Percentiles rank a stretch among this genome's conserved stretches.
Conservation (phyloP, 2,888 invertebrate genomes). For the Diloba caeruleocephala region DNA sequence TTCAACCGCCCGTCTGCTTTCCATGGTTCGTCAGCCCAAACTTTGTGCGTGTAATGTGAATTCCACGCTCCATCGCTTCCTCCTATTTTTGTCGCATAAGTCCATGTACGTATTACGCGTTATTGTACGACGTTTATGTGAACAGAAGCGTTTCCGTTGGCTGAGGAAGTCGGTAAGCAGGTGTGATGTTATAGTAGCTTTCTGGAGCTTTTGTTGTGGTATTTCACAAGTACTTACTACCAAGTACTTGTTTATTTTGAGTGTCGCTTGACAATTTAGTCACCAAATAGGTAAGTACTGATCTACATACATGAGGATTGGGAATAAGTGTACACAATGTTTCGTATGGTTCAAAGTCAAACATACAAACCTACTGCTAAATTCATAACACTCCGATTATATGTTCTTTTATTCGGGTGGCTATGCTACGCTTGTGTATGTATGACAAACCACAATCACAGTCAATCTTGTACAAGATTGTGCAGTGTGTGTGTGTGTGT, state of each 20-base stretch:
- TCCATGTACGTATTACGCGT: neutral
- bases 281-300: too few relatives aligned
- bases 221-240: constrained; percentile 13
- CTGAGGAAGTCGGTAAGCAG: constrained; percentile 9
- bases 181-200: constrained; percentile 1
- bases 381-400: too few relatives aligned
- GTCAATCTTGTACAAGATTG: too few relatives aligned
- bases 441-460: too few relatives aligned
- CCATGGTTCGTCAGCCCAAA: constrained; percentile 43
- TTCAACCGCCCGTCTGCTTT: constrained; percentile 26
- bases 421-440: too few relatives aligned
- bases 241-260: constrained; percentile 13
- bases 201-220: constrained; percentile 17
- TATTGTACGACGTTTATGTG: constrained; percentile 15
- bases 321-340: too few relatives aligned
- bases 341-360: too few relatives aligned
- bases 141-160: constrained; percentile 21
- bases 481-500: too few relatives aligned
- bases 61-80: constrained; percentile 29
- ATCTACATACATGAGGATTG: too few relatives aligned
- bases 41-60: constrained; percentile 34
- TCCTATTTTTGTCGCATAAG: constrained; percentile 18
- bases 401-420: too few relatives aligned
- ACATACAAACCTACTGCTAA: too few relatives aligned
- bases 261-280: constrained; percentile 4